These are phyloP conservation scores for Drosophila phalerata DNA, from an alignment of 2,888 invertebrate genomes.

Conservation along the genomic window DNA sequence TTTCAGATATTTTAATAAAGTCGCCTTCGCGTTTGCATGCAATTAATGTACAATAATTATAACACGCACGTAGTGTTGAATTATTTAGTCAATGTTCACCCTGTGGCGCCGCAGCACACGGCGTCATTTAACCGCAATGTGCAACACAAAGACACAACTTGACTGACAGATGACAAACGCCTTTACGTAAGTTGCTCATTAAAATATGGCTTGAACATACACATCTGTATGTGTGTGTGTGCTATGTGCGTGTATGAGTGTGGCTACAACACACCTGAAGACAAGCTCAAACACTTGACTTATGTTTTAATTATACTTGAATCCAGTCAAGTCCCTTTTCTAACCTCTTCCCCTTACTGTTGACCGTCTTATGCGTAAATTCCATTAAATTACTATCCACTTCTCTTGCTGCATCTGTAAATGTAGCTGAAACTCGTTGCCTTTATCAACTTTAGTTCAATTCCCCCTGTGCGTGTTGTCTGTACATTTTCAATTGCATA, in stretches of 20 bases:
- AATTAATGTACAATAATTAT: conserved; percentile 63
- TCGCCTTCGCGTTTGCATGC: conserved; percentile 52
- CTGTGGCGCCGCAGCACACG: conserved; percentile 9
- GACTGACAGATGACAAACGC: conserved; percentile 14
- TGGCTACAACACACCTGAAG: conserved; percentile 17
- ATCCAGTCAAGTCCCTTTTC: conserved; percentile 5
- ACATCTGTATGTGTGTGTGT: neutral
- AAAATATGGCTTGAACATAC: conserved; percentile 31
- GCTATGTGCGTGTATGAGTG: conserved; percentile 12
- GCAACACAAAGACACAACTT: conserved; percentile 24
- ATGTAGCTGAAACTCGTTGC: conserved; percentile 11
- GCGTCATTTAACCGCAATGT: conserved; percentile 35
- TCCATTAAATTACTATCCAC: neutral
- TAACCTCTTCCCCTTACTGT: neutral
- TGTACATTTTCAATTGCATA: conserved; percentile 49
- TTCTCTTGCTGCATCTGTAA: neutral
- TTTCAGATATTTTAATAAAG: conserved; percentile 61
- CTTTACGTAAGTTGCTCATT: conserved; percentile 59
- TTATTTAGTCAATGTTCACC: conserved; percentile 52
- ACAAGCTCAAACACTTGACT: conserved; percentile 20
- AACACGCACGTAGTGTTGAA: conserved; percentile 33
- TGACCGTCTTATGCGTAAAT: neutral
- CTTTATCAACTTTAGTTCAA: conserved; percentile 46
- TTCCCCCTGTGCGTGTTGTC: conserved; percentile 36
- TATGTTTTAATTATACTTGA: conserved; percentile 22